Evolutionary conservation across 2,113 vertebrate species (phyloP).

Genomic region (Mus musculus): GRCm39 chr9:116375001-116375500

Average conservation of each 20-base stretch:
- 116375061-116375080: too few species aligned
- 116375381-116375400: not conserved
- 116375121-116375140: accelerated
- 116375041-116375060: not conserved
- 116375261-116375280: not conserved
- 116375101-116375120: too few species aligned
- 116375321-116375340: not conserved
- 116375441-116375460: not conserved
- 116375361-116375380: not conserved
- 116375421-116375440: not conserved
- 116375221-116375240: not conserved
- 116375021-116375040: not conserved
- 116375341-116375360: not conserved
- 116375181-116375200: not conserved
- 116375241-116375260: not conserved
- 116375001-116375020: not conserved
- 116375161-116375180: not conserved
- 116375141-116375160: not conserved
- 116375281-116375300: not conserved
- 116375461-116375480: not conserved
- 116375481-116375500: not conserved
- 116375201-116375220: not conserved
- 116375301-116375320: not conserved
- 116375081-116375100: not conserved
- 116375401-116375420: not conserved